phyloP scores from a whole-genome alignment of 2,113 vertebrate genomes.

The Procapra przewalskii region DNA sequence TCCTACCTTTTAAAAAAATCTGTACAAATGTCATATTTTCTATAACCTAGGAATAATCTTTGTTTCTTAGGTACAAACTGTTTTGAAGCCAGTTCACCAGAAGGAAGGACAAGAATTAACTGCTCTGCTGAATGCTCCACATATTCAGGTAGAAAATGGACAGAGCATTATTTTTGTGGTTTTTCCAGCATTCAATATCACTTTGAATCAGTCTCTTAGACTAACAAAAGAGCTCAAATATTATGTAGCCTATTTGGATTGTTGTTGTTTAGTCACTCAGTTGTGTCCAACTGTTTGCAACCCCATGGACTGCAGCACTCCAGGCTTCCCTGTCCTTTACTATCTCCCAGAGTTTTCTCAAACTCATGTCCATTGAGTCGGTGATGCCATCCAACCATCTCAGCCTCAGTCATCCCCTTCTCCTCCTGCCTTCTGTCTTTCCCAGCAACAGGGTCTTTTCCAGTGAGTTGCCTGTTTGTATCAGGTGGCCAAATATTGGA shows the following conservation, averaged over 20 bases:
- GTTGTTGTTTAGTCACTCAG: background rate
- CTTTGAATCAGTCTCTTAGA: background rate
- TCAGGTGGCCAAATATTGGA: background rate
- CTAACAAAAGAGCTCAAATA: background rate
- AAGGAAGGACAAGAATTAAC: constrained; percentile 92
- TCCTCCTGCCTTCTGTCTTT: background rate
- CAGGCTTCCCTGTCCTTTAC: background rate
- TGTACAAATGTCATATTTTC: background rate
- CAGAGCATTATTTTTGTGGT: background rate
- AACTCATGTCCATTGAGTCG: background rate
- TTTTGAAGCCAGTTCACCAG: constrained; percentile 89
- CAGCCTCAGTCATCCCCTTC: background rate
- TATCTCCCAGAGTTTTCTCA: background rate
- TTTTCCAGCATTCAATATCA: background rate
- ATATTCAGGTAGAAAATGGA: constrained; percentile 88
- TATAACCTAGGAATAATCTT: background rate
- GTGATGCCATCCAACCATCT: background rate
- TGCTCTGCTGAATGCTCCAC: constrained; percentile 89
- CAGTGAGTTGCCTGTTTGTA: background rate
- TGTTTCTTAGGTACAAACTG: constrained; percentile 88
- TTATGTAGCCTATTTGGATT: background rate
- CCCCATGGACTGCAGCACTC: background rate
- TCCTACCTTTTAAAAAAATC: background rate
- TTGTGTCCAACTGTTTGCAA: background rate
- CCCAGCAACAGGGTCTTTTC: background rate